phyloP scores from a whole-genome alignment of 1,140 invertebrate species.

The Andrena cerasifolii region DNA sequence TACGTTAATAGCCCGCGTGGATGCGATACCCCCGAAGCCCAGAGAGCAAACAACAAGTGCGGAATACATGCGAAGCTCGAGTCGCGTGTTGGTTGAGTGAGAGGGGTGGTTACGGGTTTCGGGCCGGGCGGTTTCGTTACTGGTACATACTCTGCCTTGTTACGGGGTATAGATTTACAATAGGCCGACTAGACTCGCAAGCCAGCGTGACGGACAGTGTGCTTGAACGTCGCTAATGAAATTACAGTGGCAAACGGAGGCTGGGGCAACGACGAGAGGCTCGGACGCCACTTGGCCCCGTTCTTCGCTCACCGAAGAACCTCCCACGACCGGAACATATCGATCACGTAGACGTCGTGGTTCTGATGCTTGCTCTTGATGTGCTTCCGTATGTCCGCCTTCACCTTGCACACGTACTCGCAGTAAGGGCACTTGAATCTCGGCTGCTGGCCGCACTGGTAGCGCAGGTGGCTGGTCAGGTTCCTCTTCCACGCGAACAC shows the following conservation, averaged over 20 bases:
- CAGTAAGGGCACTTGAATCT: slow-evolving; percentile 82
- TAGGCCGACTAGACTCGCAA: neutral
- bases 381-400: slow-evolving; percentile 63
- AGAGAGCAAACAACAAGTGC: slow-evolving; percentile 45
- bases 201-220: neutral
- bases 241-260: neutral
- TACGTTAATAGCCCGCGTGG: neutral
- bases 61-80: slow-evolving; percentile 20
- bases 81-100: neutral
- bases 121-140: neutral
- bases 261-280: neutral
- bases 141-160: neutral
- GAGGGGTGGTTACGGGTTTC: too few relatives aligned
- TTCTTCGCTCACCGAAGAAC: neutral
- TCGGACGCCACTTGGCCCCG: neutral
- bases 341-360: slow-evolving; percentile 60
- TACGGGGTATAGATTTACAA: neutral
- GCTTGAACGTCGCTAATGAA: neutral
- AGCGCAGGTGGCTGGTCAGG: slow-evolving; percentile 82
- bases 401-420: slow-evolving; percentile 63
- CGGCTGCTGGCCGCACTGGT: slow-evolving; percentile 83
- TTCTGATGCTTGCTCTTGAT: slow-evolving; percentile 74
- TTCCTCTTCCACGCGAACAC: slow-evolving; percentile 67
- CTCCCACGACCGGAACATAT: slow-evolving; percentile 50
- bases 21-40: neutral